phyloP scores from a whole-genome alignment of 1,140 invertebrate species.

The Caerostris extrusa region DNA sequence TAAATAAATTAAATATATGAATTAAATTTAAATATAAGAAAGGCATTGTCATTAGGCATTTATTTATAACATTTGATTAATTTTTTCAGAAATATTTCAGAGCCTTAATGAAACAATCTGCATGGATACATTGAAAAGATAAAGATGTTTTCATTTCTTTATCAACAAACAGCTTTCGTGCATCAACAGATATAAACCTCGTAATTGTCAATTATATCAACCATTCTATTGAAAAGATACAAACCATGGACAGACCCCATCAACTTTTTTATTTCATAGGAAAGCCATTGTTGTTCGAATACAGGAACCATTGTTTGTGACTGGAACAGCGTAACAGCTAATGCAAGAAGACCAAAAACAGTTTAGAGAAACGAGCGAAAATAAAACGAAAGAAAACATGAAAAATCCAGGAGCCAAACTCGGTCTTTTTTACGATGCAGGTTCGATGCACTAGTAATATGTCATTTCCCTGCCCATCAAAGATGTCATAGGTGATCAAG shows the following conservation, averaged over 20 bases:
- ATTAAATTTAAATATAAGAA: no score
- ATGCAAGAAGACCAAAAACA: not conserved
- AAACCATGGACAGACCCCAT: not conserved
- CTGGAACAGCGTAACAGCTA: constrained; percentile 26
- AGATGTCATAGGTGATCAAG: constrained; percentile 36
- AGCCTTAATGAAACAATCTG: no score
- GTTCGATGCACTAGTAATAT: constrained; percentile 17
- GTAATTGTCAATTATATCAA: not conserved
- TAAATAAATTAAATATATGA: no score
- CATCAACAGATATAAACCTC: not conserved
- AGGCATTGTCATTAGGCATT: no score
- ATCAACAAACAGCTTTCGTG: not conserved
- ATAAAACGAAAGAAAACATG: not conserved
- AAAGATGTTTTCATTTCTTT: no score
- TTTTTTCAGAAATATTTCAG: no score
- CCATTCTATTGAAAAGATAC: not conserved
- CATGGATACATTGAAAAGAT: no score
- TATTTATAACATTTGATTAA: no score
- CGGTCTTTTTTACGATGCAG: not conserved
- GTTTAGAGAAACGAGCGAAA: not conserved
- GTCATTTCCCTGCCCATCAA: not conserved
- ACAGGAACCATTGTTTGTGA: not conserved
- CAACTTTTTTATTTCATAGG: not conserved
- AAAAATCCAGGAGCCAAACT: not conserved
- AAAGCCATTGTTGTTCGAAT: not conserved